A percentile compares a stretch with the other conserved stretches of the same genome.
phyloP scores from a whole-genome alignment of 2,888 invertebrate genomes.

The Ypsolopha scabrella region DNA sequence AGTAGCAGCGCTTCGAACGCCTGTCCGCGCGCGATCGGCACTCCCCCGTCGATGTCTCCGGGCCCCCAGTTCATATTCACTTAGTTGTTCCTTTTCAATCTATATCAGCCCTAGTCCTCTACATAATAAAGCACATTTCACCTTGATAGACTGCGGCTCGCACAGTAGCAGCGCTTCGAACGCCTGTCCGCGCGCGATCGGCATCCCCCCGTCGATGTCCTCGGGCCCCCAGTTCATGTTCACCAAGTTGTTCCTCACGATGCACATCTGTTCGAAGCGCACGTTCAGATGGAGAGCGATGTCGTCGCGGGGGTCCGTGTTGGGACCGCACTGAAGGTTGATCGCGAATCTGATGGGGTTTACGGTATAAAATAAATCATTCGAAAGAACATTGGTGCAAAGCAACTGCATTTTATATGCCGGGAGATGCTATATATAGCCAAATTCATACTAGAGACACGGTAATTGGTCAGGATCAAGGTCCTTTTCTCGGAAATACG shows the following conservation, averaged over 20 bases:
- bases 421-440: no score
- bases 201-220: constrained; percentile 67
- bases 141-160: constrained; percentile 72
- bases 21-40: no score
- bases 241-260: constrained; percentile 61
- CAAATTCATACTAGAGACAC: no score
- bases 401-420: no score
- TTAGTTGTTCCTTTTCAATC: no score
- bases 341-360: constrained; percentile 73
- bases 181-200: constrained; percentile 72
- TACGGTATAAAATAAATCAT: neutral
- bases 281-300: constrained; percentile 79
- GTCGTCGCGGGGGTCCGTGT: constrained; percentile 78
- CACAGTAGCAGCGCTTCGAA: constrained; percentile 81
- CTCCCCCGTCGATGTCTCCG: no score
- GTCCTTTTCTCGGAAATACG: no score
- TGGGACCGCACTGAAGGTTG: constrained; percentile 82
- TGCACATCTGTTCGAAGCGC: constrained; percentile 58
- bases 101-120: no score
- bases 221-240: constrained; percentile 61
- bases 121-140: constrained; percentile 16
- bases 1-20: no score
- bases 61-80: no score
- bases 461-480: no score
- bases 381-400: no score